phyloP scores from a whole-genome alignment of 2,113 vertebrate species.

The Chaetops frenatus region DNA sequence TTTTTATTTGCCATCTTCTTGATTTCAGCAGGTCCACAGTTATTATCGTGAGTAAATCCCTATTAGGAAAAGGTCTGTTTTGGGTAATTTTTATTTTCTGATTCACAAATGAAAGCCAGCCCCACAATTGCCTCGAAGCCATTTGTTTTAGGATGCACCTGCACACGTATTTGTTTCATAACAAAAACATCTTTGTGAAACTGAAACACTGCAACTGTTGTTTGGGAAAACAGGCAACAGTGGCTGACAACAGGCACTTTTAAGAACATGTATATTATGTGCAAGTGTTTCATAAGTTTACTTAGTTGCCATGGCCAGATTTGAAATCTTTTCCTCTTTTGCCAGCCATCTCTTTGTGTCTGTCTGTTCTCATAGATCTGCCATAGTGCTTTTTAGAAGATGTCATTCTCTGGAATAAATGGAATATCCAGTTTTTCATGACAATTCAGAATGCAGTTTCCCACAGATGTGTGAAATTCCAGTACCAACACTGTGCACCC shows the following conservation, averaged over 20 bases:
- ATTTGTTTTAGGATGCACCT: constrained; percentile 38
- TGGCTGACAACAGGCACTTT: not conserved
- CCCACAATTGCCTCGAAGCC: not conserved
- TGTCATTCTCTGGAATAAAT: not conserved
- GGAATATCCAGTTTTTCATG: not conserved
- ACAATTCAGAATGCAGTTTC: not conserved
- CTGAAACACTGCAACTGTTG: not conserved
- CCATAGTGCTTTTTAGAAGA: not conserved
- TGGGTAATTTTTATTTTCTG: constrained; percentile 7
- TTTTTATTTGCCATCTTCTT: constrained; percentile 13
- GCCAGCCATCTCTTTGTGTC: not conserved
- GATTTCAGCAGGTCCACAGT: not conserved
- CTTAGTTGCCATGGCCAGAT: not conserved
- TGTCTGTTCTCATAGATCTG: not conserved
- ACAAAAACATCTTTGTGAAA: constrained; percentile 17
- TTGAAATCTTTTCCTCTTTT: not conserved
- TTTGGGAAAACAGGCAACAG: not conserved
- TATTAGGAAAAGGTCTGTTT: not conserved
- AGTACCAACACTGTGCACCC: not conserved
- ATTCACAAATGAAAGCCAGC: not conserved
- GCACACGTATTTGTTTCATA: not conserved
- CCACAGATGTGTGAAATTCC: not conserved
- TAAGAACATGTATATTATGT: not conserved
- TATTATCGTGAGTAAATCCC: not conserved
- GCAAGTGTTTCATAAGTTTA: not conserved